Base-by-base conservation (phyloP, 2,797 vertebrate species). In the Perodicticus potto region DNA sequence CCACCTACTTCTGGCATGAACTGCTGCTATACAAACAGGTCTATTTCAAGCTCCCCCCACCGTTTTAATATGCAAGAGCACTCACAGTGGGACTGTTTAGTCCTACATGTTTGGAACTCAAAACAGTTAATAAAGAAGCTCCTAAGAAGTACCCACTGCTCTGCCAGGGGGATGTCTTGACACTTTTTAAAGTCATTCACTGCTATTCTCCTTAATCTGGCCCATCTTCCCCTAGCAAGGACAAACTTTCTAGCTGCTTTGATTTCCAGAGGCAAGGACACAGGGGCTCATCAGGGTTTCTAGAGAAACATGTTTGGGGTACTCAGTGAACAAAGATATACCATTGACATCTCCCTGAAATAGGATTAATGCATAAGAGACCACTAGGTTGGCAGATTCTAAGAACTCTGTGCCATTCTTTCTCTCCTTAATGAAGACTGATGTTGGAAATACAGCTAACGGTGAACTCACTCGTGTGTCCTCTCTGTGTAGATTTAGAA, bases 71-170 rank as follows among this genome's bases (percentile, higher is more conserved):
- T 37, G 67, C 59, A 55, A 59, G 74, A 91, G 57, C 19, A 74
- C 43, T 84, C 57, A 84, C 37, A 73, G 19, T 78, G 22, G 27
- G 93, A 65, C 29, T 72, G 19, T 34, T 82, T 53, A 84, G 76
- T 55, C 67, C 81, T 87, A 61, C 27, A 93, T 82, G 93, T 88
- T 70, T 83, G 29, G 76, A 91, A 43, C 61, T 86, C 65, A 65
- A 94, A 72, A 84, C 34, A 96, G 8, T 61, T 57, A 55, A 45
- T 67, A 77, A 59, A 85, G 29, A 55, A 37, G 34, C 20, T 74
- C 45, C 49, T 57, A 81, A 43, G 65, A 49, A 76, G n/a, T 63
- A 29, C 7, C 40, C 19, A 45, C 61, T 27, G 49, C 76, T 84
- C 32, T 84, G 40, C 12, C 73, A 53, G 45, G 40, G 40, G 10